Conservation (phyloP, 2,113 vertebrate genomes). For the Erythrocercus mccallii region DNA sequence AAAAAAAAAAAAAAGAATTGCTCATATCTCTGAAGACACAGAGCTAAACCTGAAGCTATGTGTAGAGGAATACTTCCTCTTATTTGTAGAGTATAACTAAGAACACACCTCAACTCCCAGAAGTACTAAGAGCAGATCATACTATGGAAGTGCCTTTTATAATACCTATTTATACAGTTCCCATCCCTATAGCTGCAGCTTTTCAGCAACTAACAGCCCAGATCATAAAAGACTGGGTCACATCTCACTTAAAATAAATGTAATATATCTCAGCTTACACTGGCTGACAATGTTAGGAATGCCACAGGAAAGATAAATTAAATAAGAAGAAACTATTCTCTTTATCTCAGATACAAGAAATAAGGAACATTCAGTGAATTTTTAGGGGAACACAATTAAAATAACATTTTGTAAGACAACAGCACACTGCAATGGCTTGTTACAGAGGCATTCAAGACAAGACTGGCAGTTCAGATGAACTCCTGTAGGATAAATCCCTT, state of each 20-base stretch:
- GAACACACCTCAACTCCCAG: not conserved
- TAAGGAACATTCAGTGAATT: not conserved
- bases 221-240: not conserved
- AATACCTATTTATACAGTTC: not conserved
- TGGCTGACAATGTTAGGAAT: not conserved
- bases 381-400: not conserved
- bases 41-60: not conserved
- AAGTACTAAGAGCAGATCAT: not conserved
- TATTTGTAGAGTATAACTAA: not conserved
- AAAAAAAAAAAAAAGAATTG: not conserved
- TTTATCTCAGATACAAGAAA: not conserved
- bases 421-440: not conserved
- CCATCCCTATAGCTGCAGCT: not conserved
- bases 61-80: not conserved
- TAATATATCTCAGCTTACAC: not conserved
- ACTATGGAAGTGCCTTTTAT: not conserved
- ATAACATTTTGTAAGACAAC: not conserved
- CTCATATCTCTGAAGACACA: not conserved
- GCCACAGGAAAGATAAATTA: not conserved
- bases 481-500: not conserved
- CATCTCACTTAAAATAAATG: not conserved
- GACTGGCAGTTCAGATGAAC: not conserved
- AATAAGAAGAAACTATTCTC: not conserved
- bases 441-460: not conserved
- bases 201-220: not conserved